Percentiles rank a stretch among this genome's conserved stretches.
These are phyloP conservation scores for Arctopsyche grandis DNA, from an alignment of 1,140 invertebrate genomes.

Conservation along the genomic window DNA sequence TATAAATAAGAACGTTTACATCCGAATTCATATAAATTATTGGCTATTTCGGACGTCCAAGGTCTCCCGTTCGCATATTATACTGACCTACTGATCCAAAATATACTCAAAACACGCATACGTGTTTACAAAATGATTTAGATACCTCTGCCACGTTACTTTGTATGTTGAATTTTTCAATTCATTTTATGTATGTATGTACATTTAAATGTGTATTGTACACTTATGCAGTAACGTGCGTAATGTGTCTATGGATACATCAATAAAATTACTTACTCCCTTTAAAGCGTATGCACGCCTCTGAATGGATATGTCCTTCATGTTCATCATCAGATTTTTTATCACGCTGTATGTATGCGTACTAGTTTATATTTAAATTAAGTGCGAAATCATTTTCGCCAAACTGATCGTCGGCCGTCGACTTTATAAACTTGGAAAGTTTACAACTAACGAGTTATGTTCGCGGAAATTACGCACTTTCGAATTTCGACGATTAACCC, in stretches of 20 bases:
- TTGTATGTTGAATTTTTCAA: neutral
- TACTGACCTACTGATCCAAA: constrained; percentile 42
- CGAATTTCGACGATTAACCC: too few species aligned
- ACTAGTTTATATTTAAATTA: neutral
- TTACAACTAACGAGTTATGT: too few species aligned
- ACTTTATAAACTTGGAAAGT: too few species aligned
- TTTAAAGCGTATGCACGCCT: neutral
- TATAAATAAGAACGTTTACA: constrained; percentile 35
- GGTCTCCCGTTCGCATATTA: constrained; percentile 40
- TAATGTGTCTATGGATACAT: neutral
- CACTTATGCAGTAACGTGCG: too few species aligned
- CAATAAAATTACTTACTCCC: neutral
- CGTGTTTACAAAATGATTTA: constrained; percentile 31
- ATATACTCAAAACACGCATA: constrained; percentile 21
- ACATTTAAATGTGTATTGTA: too few species aligned
- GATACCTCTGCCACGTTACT: neutral
- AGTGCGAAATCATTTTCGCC: too few species aligned
- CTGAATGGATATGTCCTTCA: constrained; percentile 3
- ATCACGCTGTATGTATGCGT: too few species aligned
- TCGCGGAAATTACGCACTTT: too few species aligned
- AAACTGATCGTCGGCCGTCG: too few species aligned
- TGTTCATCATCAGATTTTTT: too few species aligned
- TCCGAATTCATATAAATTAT: constrained; percentile 39
- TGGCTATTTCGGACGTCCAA: constrained; percentile 32
- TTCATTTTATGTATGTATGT: neutral